phyloP scores from a whole-genome alignment of 1,140 invertebrate species.

The Catajapyx aquilonaris region DNA sequence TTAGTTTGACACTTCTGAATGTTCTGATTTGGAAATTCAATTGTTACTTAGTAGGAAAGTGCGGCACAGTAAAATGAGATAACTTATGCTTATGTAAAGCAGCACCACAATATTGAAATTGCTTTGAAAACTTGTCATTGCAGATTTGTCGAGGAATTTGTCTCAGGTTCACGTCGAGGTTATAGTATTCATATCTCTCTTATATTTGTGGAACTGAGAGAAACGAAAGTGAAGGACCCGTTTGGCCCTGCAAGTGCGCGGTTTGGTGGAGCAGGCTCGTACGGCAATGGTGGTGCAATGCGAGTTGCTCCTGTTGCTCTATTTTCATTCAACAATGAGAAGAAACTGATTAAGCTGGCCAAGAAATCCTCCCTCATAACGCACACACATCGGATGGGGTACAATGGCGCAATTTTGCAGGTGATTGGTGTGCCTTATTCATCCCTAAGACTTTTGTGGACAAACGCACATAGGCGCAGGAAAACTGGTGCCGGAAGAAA shows the following conservation, averaged over 20 bases:
- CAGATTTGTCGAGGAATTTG: not conserved
- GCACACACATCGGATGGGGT: too few relatives aligned
- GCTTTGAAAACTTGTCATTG: not conserved
- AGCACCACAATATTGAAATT: not conserved
- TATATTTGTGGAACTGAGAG: conserved; percentile 38
- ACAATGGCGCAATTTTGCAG: conserved; percentile 43
- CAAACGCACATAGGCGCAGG: too few relatives aligned
- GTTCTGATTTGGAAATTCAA: not conserved
- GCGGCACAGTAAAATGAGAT: not conserved
- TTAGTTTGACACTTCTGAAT: conserved; percentile 9
- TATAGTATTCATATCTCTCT: conserved; percentile 27
- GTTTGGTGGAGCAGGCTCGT: conserved; percentile 47
- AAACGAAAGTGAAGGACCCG: conserved; percentile 33
- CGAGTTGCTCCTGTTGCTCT: conserved; percentile 43
- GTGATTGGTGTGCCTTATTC: conserved; percentile 16
- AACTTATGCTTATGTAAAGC: not conserved
- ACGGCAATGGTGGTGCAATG: conserved; percentile 61
- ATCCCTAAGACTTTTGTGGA: too few relatives aligned
- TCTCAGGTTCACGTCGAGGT: not conserved
- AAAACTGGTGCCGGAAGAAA: too few relatives aligned
- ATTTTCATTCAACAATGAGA: conserved; percentile 30
- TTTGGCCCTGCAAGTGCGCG: conserved; percentile 40
- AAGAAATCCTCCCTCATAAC: conserved; percentile 35
- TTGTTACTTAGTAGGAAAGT: not conserved
- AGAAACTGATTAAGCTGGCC: conserved; percentile 27